Evolutionary conservation across 2,113 vertebrate species (phyloP).

Genomic region (Crotalus helleri): DNA sequence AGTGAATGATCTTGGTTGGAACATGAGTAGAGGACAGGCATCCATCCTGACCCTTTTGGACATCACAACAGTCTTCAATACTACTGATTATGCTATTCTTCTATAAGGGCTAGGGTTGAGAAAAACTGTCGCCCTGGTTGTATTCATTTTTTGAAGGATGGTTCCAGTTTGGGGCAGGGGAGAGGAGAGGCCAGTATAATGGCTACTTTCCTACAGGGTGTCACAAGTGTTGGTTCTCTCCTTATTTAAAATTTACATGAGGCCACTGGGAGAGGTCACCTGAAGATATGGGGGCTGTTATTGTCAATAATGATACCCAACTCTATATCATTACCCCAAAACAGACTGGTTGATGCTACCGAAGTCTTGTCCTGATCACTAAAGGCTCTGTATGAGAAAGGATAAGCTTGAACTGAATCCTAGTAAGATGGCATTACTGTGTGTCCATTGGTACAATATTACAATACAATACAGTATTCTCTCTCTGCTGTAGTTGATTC

Average conservation of each 20-base stretch:
- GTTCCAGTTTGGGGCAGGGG: neutral
- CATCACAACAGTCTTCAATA: neutral
- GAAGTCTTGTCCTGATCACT: neutral
- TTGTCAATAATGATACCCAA: neutral
- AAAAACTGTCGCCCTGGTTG: neutral
- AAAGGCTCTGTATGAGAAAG: neutral
- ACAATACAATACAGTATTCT: neutral
- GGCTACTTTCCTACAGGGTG: neutral
- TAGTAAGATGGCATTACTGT: neutral
- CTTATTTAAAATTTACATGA: neutral
- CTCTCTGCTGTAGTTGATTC: neutral
- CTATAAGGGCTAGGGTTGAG: neutral
- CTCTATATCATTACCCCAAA: neutral
- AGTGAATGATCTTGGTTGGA: neutral
- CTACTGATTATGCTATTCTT: neutral
- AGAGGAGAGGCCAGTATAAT: neutral
- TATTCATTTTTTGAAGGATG: neutral
- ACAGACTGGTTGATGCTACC: neutral
- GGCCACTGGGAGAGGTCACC: neutral
- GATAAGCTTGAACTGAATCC: neutral
- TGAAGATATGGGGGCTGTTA: neutral
- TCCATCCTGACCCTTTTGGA: neutral
- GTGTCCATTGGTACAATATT: neutral
- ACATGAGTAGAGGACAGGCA: neutral
- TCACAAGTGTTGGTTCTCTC: neutral